Conservation (phyloP, 2,797 vertebrate genomes). For the Holocentrus rufus region DNA sequence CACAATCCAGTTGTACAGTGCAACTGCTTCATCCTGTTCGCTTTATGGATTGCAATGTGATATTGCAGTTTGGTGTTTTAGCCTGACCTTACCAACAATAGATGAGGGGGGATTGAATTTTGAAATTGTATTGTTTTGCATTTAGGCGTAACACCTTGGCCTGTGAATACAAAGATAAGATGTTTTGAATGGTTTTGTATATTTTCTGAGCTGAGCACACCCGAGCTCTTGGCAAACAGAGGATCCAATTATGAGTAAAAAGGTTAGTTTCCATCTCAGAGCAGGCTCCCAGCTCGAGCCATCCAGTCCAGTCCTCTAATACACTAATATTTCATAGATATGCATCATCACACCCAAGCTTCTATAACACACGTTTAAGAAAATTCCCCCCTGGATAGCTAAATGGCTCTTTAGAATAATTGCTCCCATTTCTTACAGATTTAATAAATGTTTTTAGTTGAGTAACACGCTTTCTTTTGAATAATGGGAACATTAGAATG, state of each 20-base stretch:
- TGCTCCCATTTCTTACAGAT: constrained; percentile 68
- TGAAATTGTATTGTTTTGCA: constrained; percentile 56
- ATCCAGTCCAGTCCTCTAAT: constrained; percentile 46
- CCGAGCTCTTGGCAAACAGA: constrained; percentile 32
- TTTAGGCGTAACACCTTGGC: constrained; percentile 32
- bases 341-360: constrained; percentile 65
- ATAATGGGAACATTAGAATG: constrained; percentile 61
- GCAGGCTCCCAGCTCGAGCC: constrained; percentile 38
- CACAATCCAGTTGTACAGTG: constrained; percentile 15
- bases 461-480: constrained; percentile 54
- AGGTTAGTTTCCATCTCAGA: constrained; percentile 29
- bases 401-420: constrained; percentile 75
- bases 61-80: constrained; percentile 1
- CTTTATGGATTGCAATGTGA: constrained; percentile 58
- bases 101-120: constrained; percentile 35
- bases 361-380: constrained; percentile 57
- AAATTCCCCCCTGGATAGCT: constrained; percentile 56
- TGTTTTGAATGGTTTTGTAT: constrained; percentile 44
- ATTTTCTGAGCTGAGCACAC: constrained; percentile 9
- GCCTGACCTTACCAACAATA: constrained; percentile 27
- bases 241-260: constrained; percentile 30
- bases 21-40: constrained; percentile 37
- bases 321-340: constrained; percentile 67
- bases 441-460: constrained; percentile 69
- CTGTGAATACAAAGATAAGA: constrained; percentile 52